A percentile compares a stretch with the other conserved stretches of the same genome.
phyloP scores from a whole-genome alignment of 2,113 vertebrate species.

The Dendrocopos noguchii region DNA sequence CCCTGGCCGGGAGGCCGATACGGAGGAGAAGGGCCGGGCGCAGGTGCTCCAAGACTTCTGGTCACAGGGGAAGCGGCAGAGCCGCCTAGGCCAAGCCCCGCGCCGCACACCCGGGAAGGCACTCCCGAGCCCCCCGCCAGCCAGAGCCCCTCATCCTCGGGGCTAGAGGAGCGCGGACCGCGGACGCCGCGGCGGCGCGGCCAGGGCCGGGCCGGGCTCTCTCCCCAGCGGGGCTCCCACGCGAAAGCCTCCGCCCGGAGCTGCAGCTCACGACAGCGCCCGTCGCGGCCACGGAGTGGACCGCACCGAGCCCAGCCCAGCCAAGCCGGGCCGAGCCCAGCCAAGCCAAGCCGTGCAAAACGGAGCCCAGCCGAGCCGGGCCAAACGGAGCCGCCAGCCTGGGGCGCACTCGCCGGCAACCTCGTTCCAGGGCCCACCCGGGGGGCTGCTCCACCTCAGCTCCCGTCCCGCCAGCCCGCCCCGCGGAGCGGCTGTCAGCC shows the following conservation, averaged over 20 bases:
- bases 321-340: not conserved
- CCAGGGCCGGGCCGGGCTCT: not conserved
- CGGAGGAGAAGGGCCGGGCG: rapidly evolving
- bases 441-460: too few relatives aligned
- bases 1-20: rapidly evolving
- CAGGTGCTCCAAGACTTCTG: rapidly evolving
- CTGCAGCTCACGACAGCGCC: not conserved
- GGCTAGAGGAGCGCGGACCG: not conserved
- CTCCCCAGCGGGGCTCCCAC: not conserved
- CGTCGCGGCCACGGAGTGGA: not conserved
- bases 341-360: too few relatives aligned
- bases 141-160: not conserved
- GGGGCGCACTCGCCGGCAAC: not conserved
- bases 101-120: not conserved
- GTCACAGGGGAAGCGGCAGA: rapidly evolving
- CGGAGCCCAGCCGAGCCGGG: too few relatives aligned
- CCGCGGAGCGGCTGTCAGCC: not conserved
- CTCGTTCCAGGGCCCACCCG: not conserved
- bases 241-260: not conserved
- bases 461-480: not conserved
- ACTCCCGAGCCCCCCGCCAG: not conserved
- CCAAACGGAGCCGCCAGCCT: not conserved
- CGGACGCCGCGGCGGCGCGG: not conserved
- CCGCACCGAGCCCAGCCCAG: not conserved
- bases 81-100: not conserved